Evolutionary conservation across 2,888 invertebrate species (phyloP), one percentile per base, ranked within the genome.

Genomic region (Drosophila tanythrix): DNA sequence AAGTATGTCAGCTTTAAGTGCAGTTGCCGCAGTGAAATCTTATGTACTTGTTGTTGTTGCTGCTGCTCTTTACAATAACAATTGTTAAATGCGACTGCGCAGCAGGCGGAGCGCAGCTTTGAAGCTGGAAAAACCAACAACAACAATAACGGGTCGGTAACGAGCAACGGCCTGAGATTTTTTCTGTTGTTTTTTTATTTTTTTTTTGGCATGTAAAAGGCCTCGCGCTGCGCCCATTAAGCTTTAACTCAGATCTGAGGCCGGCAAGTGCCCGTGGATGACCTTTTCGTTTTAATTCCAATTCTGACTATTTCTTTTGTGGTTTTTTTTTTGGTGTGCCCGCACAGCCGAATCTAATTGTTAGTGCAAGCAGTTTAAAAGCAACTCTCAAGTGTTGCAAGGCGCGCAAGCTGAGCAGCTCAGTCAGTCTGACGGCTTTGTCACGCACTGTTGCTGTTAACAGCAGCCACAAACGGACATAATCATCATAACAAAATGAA

Each of bases 181-280:
- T 70, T 63, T 57, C 61, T 61, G n/a, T 58, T 57, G 40, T 46
- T 62, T 25, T 31, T 36, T 21, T 31, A 46, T 40, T 60, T n/a
- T 65, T 65, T 76, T 69, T 74, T 80, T 81, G 74, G 70, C 83
- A 74, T 81, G 79, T 78, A 74, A 80, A 78, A 80, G 81, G 74
- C 82, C 79, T 73, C 69, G 82, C 82, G 82, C 82, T 84, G 79
- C 82, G 88, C 81, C 85, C 80, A 89, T 86, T 89, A 88, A 88
- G 71, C 75, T 80, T 81, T 65, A 69, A 67, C 62, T 33, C 55
- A 70, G 66, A 60, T 78, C 70, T 68, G 53, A 60, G 58, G 59
- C 70, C 79, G 74, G 87, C 89, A 82, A 84, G 81, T 85, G 85
- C 81, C 88, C 77, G 64, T 79, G 59, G 74, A 89, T 86, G 85